Evolutionary conservation across 2,797 vertebrate species (phyloP), one percentile per base, ranked within the genome.

Genomic region (Parambassis ranga): DNA sequence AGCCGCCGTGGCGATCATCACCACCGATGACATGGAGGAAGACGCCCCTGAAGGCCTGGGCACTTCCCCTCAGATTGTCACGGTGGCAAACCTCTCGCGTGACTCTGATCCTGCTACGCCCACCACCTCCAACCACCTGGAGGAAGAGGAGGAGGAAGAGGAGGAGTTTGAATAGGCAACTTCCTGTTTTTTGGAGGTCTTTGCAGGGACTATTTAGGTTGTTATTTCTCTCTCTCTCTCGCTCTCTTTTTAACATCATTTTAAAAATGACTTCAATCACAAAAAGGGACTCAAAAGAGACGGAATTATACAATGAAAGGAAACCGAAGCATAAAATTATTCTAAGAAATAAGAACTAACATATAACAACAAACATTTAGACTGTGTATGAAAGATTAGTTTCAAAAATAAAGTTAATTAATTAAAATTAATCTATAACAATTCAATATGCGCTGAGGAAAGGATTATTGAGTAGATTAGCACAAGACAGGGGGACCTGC

Each of bases 101-200:
- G 96, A 97, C 94, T 98, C 97, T 38, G 94, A 95, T 84, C 97
- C 97, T 50, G 94, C 95, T 83, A 98, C 96, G 22, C 97, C 97
- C 74, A 95, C 93, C 35, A 93, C 96, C 84, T 96, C 96, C 67
- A 95, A 95, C 91, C 97, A 96, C 90, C 92, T 97, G 89, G 97
- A 97, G 90, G 95, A 95, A 73, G 96, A 95, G 66, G 88, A 89
- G 43, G 86, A 79, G 41, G 79, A 75, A 35, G 80, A 79, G 13
- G 84, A 93, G 84, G 91, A 81, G 88, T 95, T 91, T 53, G 84
- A 92, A 79, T 92, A 92, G 73, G 65, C 37, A 10, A 43, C 75
- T 82, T 85, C 73, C 75, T 80, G 75, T 83, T 79, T 63, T 64
- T 81, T 71, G 77, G 82, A 75, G 73, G 75, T 84, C 61, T 62